Evolutionary conservation across 2,888 invertebrate genomes (phyloP).

Genomic region (Enchytraeus crypticus): DNA sequence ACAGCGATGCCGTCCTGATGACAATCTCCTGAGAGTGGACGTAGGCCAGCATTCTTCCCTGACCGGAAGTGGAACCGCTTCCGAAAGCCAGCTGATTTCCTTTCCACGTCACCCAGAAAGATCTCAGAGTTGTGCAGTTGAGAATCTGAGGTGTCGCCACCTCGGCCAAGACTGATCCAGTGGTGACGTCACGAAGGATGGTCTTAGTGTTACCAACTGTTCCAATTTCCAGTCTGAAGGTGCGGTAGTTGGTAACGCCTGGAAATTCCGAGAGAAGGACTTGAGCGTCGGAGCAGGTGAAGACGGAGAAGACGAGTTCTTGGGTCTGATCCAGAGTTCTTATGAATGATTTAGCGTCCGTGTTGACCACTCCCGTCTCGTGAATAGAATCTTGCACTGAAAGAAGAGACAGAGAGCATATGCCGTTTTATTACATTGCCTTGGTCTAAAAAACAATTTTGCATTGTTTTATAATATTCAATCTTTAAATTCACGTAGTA

Average conservation of each 20-base stretch:
- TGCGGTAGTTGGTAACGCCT: not conserved
- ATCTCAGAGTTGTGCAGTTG: not conserved
- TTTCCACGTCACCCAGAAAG: conserved; percentile 14
- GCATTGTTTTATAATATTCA: no score
- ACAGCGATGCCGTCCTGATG: no score
- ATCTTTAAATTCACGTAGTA: no score
- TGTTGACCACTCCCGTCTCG: not conserved
- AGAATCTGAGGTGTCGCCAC: conserved; percentile 8
- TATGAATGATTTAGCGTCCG: not conserved
- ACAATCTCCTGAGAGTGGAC: not conserved
- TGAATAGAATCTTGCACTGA: not conserved
- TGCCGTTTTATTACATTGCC: no score
- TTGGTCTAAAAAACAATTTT: no score
- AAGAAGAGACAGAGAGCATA: not conserved
- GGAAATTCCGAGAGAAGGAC: conserved; percentile 1
- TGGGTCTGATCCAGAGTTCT: not conserved
- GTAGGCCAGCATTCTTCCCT: not conserved
- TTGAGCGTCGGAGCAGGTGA: conserved; percentile 10
- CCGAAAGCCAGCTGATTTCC: conserved; percentile 5
- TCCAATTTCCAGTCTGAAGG: conserved; percentile 13
- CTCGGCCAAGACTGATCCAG: not conserved
- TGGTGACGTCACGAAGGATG: not conserved
- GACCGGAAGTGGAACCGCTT: not conserved
- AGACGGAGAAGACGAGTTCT: not conserved
- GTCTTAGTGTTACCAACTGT: conserved; percentile 6